Percentiles rank a stretch among this genome's conserved stretches.
These are phyloP conservation scores for Melanostoma mellinum DNA, from an alignment of 2,888 invertebrate species.

Conservation along the genomic window DNA sequence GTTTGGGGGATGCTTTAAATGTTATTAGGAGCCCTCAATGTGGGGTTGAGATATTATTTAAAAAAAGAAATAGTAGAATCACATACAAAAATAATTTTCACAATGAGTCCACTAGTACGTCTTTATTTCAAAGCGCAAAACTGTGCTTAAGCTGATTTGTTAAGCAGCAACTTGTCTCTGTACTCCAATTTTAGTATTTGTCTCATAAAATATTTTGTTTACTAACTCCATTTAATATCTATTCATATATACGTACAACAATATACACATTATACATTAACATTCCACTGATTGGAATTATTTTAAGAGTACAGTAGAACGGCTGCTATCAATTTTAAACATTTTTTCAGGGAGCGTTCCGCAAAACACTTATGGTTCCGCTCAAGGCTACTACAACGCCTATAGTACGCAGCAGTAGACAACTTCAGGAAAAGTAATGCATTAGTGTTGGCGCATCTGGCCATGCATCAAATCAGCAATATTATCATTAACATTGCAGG, in stretches of 20 bases:
- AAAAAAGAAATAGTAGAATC: neutral
- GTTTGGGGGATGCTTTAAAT: constrained; percentile 44
- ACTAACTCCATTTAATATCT: constrained; percentile 28
- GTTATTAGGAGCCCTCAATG: constrained; percentile 17
- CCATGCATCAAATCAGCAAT: constrained; percentile 68
- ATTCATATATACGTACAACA: too few relatives aligned
- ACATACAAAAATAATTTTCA: too few relatives aligned
- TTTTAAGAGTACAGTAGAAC: constrained; percentile 33
- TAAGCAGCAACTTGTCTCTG: too few relatives aligned
- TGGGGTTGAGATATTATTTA: constrained; percentile 16
- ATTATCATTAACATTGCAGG: constrained; percentile 61
- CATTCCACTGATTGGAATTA: constrained; percentile 11
- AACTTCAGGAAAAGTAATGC: constrained; percentile 33
- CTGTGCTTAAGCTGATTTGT: too few relatives aligned
- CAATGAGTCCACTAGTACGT: too few relatives aligned
- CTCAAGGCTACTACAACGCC: constrained; percentile 65
- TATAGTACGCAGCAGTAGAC: constrained; percentile 62
- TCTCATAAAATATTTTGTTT: constrained; percentile 16
- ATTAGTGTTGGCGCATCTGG: constrained; percentile 51
- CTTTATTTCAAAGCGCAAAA: too few relatives aligned
- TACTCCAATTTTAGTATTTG: too few relatives aligned
- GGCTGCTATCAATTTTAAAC: constrained; percentile 55
- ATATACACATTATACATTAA: constrained; percentile 16
- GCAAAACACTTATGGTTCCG: constrained; percentile 60
- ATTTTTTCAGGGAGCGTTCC: constrained; percentile 66